Evolutionary conservation across 2,888 invertebrate species (phyloP).

Genomic region (Dolichopus griseipennis): DNA sequence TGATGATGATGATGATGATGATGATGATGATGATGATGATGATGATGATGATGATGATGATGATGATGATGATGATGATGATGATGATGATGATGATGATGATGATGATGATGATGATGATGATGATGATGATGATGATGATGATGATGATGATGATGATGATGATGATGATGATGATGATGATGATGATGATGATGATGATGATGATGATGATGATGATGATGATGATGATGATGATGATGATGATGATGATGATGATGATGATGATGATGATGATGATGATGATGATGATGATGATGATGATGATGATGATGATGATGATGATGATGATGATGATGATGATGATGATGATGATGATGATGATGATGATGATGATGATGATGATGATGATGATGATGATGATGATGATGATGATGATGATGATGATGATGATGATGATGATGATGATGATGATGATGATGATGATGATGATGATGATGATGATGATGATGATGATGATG

Average conservation of each 20-base stretch:
- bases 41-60: conserved; percentile 10
- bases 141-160: conserved; percentile 10
- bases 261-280: conserved; percentile 10
- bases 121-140: conserved; percentile 10
- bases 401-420: no score
- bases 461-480: no score
- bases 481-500: no score
- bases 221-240: conserved; percentile 11
- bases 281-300: conserved; percentile 11
- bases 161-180: conserved; percentile 10
- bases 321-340: no score
- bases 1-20: conserved; percentile 10
- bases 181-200: conserved; percentile 10
- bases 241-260: conserved; percentile 10
- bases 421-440: no score
- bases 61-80: conserved; percentile 10
- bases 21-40: conserved; percentile 10
- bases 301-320: conserved; percentile 2
- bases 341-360: no score
- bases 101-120: conserved; percentile 11
- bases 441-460: no score
- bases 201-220: conserved; percentile 11
- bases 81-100: conserved; percentile 11
- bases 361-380: no score
- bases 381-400: no score